Evolutionary conservation across 53 echinoderm and acorn worm genomes (phyloP), one percentile per base, ranked within the genome.

Genomic region (Crossaster papposus): DNA sequence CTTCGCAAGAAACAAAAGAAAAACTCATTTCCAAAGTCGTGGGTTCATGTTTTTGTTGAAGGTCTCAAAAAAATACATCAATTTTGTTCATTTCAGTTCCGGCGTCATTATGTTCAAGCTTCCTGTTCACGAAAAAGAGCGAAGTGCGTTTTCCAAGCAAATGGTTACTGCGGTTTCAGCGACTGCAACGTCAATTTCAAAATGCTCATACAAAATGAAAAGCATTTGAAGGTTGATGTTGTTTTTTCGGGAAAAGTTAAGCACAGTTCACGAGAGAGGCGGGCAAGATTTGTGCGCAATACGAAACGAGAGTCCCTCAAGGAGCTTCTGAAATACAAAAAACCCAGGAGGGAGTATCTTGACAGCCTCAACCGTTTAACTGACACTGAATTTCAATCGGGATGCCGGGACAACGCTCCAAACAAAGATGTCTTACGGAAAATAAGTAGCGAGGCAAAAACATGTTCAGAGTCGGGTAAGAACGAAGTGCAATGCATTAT

Each of bases 381-480:
- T 1, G 33, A 81, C 30, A 23, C 17, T 32, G 20, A 81, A 22
- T 81, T 81, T 63, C 6, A 58, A 23, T 81, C 81, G 15, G 63
- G 81, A 7, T 62, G 63, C 33, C 11, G 36, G 33, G 55, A 81
- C 34, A 32, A 81, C 3, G 81, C 81, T 32, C 81, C 81, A 28
- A 81, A 58, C 12, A 81, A 81, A 63, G 8, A 15, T 9, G 81
- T 81, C 18, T 80, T 29, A 14, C 6, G 2, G 10, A 51, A 80
- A 80, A 30, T 53, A 51, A 24, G 12, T n/a, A 28, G 29, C 81
- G 64, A 81, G 34, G 64, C 63, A 33, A 81, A 63, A 36, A 30
- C 12, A 2, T 18, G 30, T 30, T 10, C 58, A 18, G 55, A 81
- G 28, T 32, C 58, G 15, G 2, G 31, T 30, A 32, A 81, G 58